Evolutionary conservation across 30 jellyfish, hydroid and myxozoan species (phyloP), one percentile per base, ranked within the genome.

Genomic region (Aurelia sp.): DNA sequence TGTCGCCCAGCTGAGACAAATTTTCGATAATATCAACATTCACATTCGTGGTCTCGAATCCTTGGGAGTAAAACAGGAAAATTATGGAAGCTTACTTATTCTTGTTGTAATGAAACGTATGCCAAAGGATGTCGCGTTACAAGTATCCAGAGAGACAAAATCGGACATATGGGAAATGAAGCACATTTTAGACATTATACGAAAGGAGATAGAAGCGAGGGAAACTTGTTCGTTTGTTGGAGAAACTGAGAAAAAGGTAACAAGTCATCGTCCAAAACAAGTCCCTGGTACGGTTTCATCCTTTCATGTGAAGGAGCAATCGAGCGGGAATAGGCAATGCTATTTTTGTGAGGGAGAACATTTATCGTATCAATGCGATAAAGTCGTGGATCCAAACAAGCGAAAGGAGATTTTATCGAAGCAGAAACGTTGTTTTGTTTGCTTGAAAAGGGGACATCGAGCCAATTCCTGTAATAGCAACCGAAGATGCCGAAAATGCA

Each of bases 31-130:
- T 20, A 30, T 77, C 9, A 87, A 60, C 63, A 20, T 40, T 12
- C 97, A 88, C 17, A 74, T 88, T 7, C 35, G 90, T 68, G 89
- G 97, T 44, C 82, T 80, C 10, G 90, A 88, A 47, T 48, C 77
- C 27, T 21, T 88, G 31, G 97, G 94, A 64, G 71, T 79, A 9
- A 31, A 60, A 13, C 38, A 71, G 8, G 74, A 78, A 21, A 68
- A 33, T 27, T 88, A 88, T 44, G 97, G 96, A 63, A 91, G 88
- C 47, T 66, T 88, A 9, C 92, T 86, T 19, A 51, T 86, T 17
- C 93, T 93, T 0, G 68, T 86, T 12, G 62, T 78, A 0, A 78
- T 59, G 88, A 53, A 83, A 2, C 81, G 81, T 0, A 78, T 78
- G 88, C 88, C 88, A 13, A 30, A 44, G 12, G 78, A 78, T 53